Base-by-base conservation (phyloP, 2,113 vertebrate species). In the Gobius niger region DNA sequence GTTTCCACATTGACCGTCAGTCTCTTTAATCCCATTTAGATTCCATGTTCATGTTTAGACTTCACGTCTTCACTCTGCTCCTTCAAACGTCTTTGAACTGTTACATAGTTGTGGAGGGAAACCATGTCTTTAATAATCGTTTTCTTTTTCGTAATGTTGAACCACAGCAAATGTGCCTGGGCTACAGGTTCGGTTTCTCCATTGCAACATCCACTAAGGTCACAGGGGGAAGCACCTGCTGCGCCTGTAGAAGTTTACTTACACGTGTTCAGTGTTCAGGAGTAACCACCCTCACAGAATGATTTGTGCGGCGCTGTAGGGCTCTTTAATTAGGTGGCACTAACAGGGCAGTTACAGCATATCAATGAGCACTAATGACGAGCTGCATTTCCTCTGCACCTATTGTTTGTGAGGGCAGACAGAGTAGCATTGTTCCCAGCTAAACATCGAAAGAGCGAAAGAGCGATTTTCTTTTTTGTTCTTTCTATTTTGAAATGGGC, bases 221-320 rank as follows among this genome's bases (percentile, higher is more conserved):
- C 42, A 42, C 3, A n/a, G 8, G 14, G 3, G 13, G 14, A n/a
- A 8, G 7, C 57, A 60, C 57, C 15, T 60, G 56, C 56, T 59
- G 56, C 9, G 56, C 2, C 13, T 40, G 56, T 7, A 59, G 56
- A 59, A 40, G 34, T 59, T 59, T 59, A 4, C 56, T 59, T 59
- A 34, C 40, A 5, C 6, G 14, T 44, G 40, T 60, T 60, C 42
- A 15, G 57, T 44, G 57, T 60, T 44, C 10, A 42, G 40, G 49
- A 46, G 42, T 10, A 42, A 19, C 62, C 40, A 47, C n/a, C 65
- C 11, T 65, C 52, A 68, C 18, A 53, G 19, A 51, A 62, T 73
- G 47, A 84, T 78, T 42, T 64, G 65, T 68, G 42, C 34, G 62
- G 65, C 69, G 73, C 63, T 60, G 47, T 56, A 70, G 70, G 78